These are phyloP conservation scores for Cosmorhoe ocellata DNA, from an alignment of 2,888 invertebrate species.

Conservation along the genomic window DNA sequence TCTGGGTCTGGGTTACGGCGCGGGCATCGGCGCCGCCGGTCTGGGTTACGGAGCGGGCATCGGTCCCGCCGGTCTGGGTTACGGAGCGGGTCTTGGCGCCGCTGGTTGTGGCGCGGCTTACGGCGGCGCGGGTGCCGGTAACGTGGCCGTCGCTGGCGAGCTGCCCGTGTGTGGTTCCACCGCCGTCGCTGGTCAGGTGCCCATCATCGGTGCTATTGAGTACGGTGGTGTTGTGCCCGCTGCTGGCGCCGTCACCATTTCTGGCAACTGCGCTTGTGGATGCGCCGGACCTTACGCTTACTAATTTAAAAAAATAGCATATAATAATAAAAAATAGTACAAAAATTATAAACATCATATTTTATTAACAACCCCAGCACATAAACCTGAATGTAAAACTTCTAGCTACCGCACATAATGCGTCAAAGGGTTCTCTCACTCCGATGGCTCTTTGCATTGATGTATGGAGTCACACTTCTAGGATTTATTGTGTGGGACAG, in stretches of 20 bases:
- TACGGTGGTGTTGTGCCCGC: slow-evolving; percentile 37
- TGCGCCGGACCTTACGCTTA: not conserved
- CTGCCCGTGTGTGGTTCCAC: slow-evolving; percentile 45
- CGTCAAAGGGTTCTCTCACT: too few relatives aligned
- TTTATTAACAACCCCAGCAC: too few relatives aligned
- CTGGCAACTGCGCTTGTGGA: slow-evolving; percentile 32
- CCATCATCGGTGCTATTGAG: slow-evolving; percentile 41
- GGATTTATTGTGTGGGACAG: too few relatives aligned
- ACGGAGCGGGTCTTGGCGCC: slow-evolving; percentile 16
- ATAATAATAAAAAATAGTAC: too few relatives aligned
- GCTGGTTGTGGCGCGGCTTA: slow-evolving; percentile 41
- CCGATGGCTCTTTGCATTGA: too few relatives aligned
- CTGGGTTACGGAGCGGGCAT: slow-evolving; percentile 9
- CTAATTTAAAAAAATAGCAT: not conserved
- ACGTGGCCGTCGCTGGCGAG: slow-evolving; percentile 41
- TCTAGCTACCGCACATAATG: too few relatives aligned
- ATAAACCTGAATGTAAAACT: too few relatives aligned
- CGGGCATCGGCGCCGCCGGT: slow-evolving; percentile 7
- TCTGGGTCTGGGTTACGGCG: slow-evolving; percentile 6
- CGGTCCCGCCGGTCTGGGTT: slow-evolving; percentile 9
- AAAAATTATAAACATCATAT: too few relatives aligned
- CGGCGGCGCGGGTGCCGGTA: slow-evolving; percentile 27
- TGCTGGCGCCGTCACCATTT: slow-evolving; percentile 38
- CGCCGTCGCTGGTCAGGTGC: slow-evolving; percentile 40
- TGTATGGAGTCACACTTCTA: too few relatives aligned